Evolutionary conservation across 2,888 invertebrate species (phyloP).

Genomic region (Agrochola lota): DNA sequence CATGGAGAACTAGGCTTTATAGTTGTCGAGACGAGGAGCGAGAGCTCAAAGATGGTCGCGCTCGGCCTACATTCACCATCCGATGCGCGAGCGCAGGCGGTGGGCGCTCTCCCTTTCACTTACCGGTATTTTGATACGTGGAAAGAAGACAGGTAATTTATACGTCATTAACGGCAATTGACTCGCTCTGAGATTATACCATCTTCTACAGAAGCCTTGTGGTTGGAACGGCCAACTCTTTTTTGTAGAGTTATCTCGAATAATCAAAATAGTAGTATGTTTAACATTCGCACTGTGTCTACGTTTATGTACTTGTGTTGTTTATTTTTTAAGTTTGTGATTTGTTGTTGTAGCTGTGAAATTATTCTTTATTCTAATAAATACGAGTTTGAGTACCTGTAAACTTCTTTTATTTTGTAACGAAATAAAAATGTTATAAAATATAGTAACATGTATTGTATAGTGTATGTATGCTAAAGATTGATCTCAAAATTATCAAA

Average conservation of each 20-base stretch:
- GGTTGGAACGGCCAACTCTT: constrained; percentile 62
- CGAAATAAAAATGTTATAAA: neutral
- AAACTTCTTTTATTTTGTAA: neutral
- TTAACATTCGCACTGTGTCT: constrained; percentile 8
- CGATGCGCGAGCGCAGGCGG: constrained; percentile 83
- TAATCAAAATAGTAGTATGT: constrained; percentile 35
- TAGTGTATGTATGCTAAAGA: neutral
- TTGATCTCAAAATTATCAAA: neutral
- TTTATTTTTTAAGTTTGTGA: constrained; percentile 3
- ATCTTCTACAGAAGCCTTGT: constrained; percentile 80
- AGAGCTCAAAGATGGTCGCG: constrained; percentile 88
- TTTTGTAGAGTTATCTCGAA: constrained; percentile 60
- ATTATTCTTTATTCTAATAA: neutral
- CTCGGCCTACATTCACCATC: constrained; percentile 89
- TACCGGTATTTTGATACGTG: constrained; percentile 57
- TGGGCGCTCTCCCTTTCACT: constrained; percentile 80
- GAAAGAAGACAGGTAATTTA: constrained; percentile 73
- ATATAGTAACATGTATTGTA: neutral
- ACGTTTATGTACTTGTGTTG: neutral
- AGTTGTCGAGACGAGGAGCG: constrained; percentile 83
- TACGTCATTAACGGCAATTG: constrained; percentile 79
- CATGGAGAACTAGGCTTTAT: constrained; percentile 82
- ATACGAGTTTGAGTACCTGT: neutral
- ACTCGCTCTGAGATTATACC: constrained; percentile 75
- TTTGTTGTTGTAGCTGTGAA: neutral